Evolutionary conservation across 2,113 vertebrate species (phyloP).

Genomic region (Rissa tridactyla): DNA sequence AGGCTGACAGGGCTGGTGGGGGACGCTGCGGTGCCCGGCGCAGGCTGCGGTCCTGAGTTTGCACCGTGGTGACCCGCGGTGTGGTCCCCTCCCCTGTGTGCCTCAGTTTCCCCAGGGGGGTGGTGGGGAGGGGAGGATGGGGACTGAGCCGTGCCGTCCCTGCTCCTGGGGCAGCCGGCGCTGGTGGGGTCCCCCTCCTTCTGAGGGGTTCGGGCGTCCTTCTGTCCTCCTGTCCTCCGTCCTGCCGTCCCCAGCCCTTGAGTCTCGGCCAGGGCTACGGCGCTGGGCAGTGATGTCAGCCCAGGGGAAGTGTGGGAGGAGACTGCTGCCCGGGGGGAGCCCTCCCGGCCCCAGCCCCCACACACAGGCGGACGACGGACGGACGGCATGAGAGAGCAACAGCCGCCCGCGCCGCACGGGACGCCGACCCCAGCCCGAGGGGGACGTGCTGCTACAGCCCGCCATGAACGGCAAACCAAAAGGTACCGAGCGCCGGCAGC

Average conservation of each 20-base stretch:
- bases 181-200: not conserved
- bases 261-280: constrained; percentile 28
- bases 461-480: constrained; percentile 13
- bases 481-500: not conserved
- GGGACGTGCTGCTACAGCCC: not conserved
- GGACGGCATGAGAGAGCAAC: not conserved
- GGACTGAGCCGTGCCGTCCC: not conserved
- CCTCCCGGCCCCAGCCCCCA: not conserved
- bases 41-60: not conserved
- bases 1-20: not conserved
- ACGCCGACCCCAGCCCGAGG: not conserved
- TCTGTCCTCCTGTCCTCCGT: not conserved
- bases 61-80: not conserved
- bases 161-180: not conserved
- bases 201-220: not conserved
- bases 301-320: constrained; percentile 67
- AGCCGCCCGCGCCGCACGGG: not conserved
- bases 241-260: not conserved
- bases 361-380: not conserved
- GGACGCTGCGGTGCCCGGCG: not conserved
- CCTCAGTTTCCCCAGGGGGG: not conserved
- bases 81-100: not conserved
- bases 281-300: constrained; percentile 72
- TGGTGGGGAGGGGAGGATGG: not conserved
- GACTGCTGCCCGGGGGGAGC: constrained; percentile 1